These are phyloP conservation scores for Poecilia latipinna DNA, from an alignment of 2,113 vertebrate species.

Conservation along the genomic window DNA sequence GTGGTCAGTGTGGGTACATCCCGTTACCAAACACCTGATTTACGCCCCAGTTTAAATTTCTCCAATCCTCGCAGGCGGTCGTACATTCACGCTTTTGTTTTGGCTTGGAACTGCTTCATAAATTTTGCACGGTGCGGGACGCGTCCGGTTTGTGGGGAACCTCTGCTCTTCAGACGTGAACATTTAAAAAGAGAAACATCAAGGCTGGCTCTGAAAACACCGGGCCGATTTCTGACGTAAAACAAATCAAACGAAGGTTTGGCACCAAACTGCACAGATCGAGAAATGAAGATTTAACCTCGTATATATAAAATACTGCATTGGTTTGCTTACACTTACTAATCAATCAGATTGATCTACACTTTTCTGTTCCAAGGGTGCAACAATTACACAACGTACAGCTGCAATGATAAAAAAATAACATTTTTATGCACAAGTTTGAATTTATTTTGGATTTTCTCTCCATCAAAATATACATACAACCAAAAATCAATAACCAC, in stretches of 20 bases:
- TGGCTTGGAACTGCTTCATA: constrained; percentile 27
- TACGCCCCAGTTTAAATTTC: constrained; percentile 20
- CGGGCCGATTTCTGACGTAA: constrained; percentile 7
- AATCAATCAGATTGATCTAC: not conserved
- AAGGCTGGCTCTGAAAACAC: constrained; percentile 39
- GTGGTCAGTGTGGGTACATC: not conserved
- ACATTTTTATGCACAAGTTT: no score
- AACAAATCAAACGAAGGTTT: not conserved
- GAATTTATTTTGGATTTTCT: not conserved
- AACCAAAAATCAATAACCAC: not conserved
- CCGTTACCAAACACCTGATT: constrained; percentile 28
- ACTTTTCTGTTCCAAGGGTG: not conserved
- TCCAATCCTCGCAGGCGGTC: constrained; percentile 12
- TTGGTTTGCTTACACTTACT: not conserved
- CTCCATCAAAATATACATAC: not conserved
- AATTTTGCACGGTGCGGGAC: constrained; percentile 30
- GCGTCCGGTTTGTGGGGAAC: constrained; percentile 17
- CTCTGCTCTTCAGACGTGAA: constrained; percentile 42
- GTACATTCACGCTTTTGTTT: constrained; percentile 32
- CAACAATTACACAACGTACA: not conserved
- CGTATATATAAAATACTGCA: no score
- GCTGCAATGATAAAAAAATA: no score
- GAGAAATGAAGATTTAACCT: no score
- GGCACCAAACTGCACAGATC: no score
- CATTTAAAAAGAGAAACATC: constrained; percentile 34